A percentile compares a stretch with the other conserved stretches of the same genome.
Evolutionary conservation across 2,888 invertebrate genomes (phyloP).

Genomic region (Apamea crenata): DNA sequence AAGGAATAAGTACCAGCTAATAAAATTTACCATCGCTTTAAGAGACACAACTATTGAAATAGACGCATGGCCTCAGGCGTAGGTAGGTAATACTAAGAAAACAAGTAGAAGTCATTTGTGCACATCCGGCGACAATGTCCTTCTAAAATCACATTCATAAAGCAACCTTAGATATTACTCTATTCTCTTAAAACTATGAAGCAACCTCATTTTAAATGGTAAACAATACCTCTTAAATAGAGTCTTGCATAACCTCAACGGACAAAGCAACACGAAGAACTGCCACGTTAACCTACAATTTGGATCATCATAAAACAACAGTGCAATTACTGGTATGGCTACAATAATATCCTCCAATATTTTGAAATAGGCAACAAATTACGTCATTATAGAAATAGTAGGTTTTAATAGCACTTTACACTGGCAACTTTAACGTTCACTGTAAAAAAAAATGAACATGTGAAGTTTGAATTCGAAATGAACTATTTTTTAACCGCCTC

Average conservation of each 20-base stretch:
- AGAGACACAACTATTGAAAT: not conserved
- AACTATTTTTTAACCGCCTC: conserved; percentile 31
- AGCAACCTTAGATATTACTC: not conserved
- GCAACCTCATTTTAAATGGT: conserved; percentile 29
- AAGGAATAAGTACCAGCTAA: not conserved
- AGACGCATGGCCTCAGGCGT: not conserved
- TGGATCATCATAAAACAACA: conserved; percentile 38
- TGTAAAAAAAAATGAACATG: conserved; percentile 15
- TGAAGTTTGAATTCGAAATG: conserved; percentile 40
- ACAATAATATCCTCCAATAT: conserved; percentile 43
- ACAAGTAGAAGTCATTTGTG: not conserved
- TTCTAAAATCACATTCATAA: conserved; percentile 6
- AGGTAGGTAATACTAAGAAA: not conserved
- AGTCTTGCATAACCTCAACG: conserved; percentile 33
- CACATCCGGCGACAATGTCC: not conserved
- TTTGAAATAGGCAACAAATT: conserved; percentile 56
- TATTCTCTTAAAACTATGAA: not conserved
- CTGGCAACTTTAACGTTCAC: conserved; percentile 1
- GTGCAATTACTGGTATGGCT: conserved; percentile 38
- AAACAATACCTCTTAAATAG: conserved; percentile 32
- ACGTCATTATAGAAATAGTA: conserved; percentile 23
- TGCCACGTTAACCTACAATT: conserved; percentile 48
- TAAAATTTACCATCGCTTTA: not conserved
- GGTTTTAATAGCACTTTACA: not conserved
- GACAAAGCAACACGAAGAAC: conserved; percentile 21